Evolutionary conservation across 1,140 invertebrate species (phyloP).

Genomic region (Cardiocondyla obscurior): DNA sequence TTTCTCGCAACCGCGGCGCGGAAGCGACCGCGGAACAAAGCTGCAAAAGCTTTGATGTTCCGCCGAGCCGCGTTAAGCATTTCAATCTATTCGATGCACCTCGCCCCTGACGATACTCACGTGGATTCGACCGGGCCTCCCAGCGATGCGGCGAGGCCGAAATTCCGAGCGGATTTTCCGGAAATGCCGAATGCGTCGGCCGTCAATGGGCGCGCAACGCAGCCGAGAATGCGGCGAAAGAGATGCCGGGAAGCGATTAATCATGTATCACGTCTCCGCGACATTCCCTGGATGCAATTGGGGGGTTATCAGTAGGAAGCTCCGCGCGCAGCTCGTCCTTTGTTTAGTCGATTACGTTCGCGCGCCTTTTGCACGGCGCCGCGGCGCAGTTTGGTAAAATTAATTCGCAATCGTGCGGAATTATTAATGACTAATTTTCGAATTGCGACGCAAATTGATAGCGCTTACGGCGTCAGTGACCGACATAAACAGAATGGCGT

Average conservation of each 20-base stretch:
- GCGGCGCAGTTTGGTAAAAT: background rate
- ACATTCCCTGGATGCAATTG: slow-evolving; percentile 10
- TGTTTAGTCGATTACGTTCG: background rate
- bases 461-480: background rate
- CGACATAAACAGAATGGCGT: background rate
- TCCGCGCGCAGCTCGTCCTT: slow-evolving; percentile 11
- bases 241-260: slow-evolving; percentile 26
- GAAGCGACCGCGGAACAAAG: slow-evolving; percentile 31
- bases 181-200: slow-evolving; percentile 7
- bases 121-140: background rate
- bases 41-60: slow-evolving; percentile 45
- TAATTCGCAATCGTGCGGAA: background rate
- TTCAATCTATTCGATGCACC: slow-evolving; percentile 45
- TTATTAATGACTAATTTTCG: slow-evolving; percentile 13
- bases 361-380: background rate
- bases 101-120: background rate
- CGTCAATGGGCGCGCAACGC: background rate
- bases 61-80: slow-evolving; percentile 25
- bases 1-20: background rate
- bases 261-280: slow-evolving; percentile 36
- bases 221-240: background rate
- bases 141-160: slow-evolving; percentile 4
- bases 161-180: slow-evolving; percentile 38
- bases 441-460: background rate
- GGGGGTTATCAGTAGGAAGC: background rate